Evolutionary conservation across 2,888 invertebrate genomes (phyloP), one percentile per base, ranked within the genome.

Genomic region (Electrophaes corylata): DNA sequence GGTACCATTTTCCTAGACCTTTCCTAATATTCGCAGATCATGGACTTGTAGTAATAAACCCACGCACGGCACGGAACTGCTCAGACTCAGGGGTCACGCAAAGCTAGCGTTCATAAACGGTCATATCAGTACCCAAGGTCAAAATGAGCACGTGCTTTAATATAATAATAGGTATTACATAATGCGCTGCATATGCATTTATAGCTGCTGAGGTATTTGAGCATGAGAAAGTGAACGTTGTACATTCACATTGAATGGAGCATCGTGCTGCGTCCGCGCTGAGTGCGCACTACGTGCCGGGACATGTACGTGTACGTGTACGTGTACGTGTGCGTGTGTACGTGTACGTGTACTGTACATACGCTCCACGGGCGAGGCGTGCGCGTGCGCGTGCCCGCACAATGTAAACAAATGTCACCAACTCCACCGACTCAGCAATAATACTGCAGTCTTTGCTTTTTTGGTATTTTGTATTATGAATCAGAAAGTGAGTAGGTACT

Each of bases 241-340:
- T 53, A 53, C 37, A 37, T 48, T 48, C 37, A 31, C 31, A 57
- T 31, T 57, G 57, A 57, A 47, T 52, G 52, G 47, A 35, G 40
- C 8, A 20, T 16, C 18, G 16, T 8, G 58, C 37, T 20, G 52
- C 45, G 29, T 40, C 48, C 11, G 53, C 58, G 45, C n/a, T n/a
- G n/a, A n/a, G n/a, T n/a, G n/a, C n/a, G n/a, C n/a, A n/a, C n/a
- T n/a, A n/a, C n/a, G n/a, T n/a, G n/a, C n/a, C n/a, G n/a, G n/a
- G n/a, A n/a, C n/a, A n/a, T n/a, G n/a, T n/a, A n/a, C n/a, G n/a
- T n/a, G n/a, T n/a, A n/a, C n/a, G n/a, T n/a, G n/a, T n/a, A n/a
- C n/a, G n/a, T n/a, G n/a, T n/a, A n/a, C n/a, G n/a, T n/a, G n/a
- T n/a, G n/a, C n/a, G n/a, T n/a, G n/a, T n/a, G n/a, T n/a, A n/a